Conservation (phyloP, 1,140 invertebrate genomes). For the Camponotus vicinus region DNA sequence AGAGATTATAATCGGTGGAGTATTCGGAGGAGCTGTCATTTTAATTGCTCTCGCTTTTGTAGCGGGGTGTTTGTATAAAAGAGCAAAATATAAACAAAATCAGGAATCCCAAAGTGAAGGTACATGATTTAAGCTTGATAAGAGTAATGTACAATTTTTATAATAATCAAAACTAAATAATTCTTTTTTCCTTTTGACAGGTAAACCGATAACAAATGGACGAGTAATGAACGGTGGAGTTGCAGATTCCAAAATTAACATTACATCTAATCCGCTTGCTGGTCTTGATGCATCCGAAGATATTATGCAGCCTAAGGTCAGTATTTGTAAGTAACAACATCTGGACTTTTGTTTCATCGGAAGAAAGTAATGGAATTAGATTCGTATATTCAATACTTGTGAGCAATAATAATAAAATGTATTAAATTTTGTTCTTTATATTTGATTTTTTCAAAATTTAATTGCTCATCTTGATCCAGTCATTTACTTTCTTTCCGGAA, state of each 20-base stretch:
- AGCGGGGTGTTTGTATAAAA: slow-evolving; percentile 86
- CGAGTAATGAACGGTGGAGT: slow-evolving; percentile 86
- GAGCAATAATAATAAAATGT: background rate
- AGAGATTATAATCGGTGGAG: slow-evolving; percentile 88
- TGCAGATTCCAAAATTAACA: slow-evolving; percentile 88
- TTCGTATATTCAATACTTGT: background rate
- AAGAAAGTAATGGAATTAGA: slow-evolving; percentile 63
- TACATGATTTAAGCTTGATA: slow-evolving; percentile 66
- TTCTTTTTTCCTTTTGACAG: slow-evolving; percentile 65
- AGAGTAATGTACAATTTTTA: slow-evolving; percentile 76
- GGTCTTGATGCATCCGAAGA: slow-evolving; percentile 88
- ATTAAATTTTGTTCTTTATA: background rate
- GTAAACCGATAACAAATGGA: slow-evolving; percentile 87
- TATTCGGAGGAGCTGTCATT: slow-evolving; percentile 85
- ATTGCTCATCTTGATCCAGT: slow-evolving; percentile 2
- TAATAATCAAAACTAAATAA: slow-evolving; percentile 5
- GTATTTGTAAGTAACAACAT: slow-evolving; percentile 78
- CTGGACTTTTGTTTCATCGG: slow-evolving; percentile 54
- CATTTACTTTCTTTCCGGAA: slow-evolving; percentile 43
- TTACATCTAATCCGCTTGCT: slow-evolving; percentile 90
- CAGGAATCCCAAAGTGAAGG: slow-evolving; percentile 85
- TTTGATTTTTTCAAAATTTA: background rate
- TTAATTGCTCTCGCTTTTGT: slow-evolving; percentile 83
- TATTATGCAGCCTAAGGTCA: slow-evolving; percentile 86
- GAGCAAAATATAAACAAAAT: slow-evolving; percentile 83